phyloP scores from a whole-genome alignment of 2,113 vertebrate genomes.

The Anarhynchus alexandrinus region DNA sequence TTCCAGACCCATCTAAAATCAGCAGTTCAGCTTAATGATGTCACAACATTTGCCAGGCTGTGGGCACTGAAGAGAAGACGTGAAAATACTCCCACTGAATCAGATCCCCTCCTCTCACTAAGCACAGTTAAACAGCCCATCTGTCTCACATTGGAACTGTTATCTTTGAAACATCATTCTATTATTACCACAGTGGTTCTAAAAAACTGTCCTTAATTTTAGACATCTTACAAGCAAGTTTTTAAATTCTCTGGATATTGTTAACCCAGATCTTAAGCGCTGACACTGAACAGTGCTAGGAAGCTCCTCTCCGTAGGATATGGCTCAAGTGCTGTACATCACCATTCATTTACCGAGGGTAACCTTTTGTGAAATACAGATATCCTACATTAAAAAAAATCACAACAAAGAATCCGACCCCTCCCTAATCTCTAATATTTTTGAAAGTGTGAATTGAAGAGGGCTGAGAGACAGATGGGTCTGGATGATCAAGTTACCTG shows the following conservation, averaged over 20 bases:
- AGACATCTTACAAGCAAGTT: conserved; percentile 65
- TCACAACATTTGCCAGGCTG: conserved; percentile 80
- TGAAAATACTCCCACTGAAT: conserved; percentile 66
- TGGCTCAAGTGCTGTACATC: conserved; percentile 31
- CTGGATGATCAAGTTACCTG: conserved; percentile 98
- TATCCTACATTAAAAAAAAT: conserved; percentile 62
- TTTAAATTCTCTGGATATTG: conserved; percentile 56
- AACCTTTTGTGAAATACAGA: conserved; percentile 72
- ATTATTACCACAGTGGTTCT: conserved; percentile 72
- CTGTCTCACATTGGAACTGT: conserved; percentile 77
- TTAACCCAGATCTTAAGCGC: conserved; percentile 62
- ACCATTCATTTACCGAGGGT: conserved; percentile 52
- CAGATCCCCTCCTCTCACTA: conserved; percentile 68
- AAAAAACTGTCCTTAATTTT: conserved; percentile 73
- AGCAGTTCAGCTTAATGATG: conserved; percentile 79
- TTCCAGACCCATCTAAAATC: conserved; percentile 77
- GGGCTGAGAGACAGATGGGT: conserved; percentile 97
- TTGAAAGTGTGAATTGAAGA: conserved; percentile 97
- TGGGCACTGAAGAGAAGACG: conserved; percentile 75
- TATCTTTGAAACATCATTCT: conserved; percentile 76
- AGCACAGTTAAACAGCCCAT: conserved; percentile 80
- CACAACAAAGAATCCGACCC: conserved; percentile 76
- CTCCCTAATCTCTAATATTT: conserved; percentile 85
- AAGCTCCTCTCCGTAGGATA: conserved; percentile 22
- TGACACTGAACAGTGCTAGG: conserved; percentile 18